Conservation (phyloP, 2,888 invertebrate genomes). For the Xanthorhoe spadicearia region DNA sequence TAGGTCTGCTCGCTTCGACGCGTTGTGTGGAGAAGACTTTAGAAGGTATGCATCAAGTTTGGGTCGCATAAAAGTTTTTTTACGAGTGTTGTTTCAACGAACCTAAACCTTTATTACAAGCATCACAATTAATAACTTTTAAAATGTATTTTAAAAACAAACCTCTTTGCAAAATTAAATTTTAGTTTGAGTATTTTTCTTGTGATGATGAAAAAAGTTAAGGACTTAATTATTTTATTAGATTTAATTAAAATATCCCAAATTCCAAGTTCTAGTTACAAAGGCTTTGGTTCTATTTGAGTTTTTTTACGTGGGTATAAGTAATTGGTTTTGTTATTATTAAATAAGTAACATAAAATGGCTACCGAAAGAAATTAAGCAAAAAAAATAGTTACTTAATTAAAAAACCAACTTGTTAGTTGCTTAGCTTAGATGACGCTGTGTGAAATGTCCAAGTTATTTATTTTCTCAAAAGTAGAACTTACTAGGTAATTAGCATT, state of each 20-base stretch:
- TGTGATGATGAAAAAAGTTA: conserved; percentile 21
- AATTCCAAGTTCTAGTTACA: background rate
- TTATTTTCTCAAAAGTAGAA: background rate
- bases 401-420: no score
- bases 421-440: background rate
- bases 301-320: background rate
- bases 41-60: conserved; percentile 36
- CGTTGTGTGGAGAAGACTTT: conserved; percentile 10
- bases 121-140: conserved; percentile 24
- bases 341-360: no score
- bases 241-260: background rate
- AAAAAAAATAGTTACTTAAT: no score
- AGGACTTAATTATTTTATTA: conserved; percentile 6
- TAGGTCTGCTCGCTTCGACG: no score
- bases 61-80: conserved; percentile 43
- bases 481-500: conserved; percentile 8
- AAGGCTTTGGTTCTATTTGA: background rate
- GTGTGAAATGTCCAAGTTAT: no score
- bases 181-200: conserved; percentile 8
- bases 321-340: background rate
- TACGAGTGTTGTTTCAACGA: conserved; percentile 40
- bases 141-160: background rate
- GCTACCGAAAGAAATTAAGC: no score
- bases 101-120: conserved; percentile 36
- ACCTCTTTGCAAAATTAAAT: background rate